These are phyloP conservation scores for Pseudomyrmex gracilis DNA, from an alignment of 1,140 invertebrate genomes.

Conservation along the genomic window DNA sequence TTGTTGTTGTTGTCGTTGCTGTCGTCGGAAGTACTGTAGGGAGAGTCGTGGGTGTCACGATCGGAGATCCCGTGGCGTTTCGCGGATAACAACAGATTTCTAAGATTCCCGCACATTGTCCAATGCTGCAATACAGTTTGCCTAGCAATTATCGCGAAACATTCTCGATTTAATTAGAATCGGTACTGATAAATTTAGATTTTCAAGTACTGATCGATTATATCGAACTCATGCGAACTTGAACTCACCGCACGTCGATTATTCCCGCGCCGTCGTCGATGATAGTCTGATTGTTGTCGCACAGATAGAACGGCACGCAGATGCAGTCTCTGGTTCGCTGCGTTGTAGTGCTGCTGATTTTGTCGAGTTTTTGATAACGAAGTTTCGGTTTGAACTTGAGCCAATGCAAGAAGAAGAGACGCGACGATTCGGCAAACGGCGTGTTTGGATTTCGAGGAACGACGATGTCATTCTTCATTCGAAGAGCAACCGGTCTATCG, in stretches of 20 bases:
- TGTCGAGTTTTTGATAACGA: slow-evolving; percentile 69
- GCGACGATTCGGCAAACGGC: not conserved
- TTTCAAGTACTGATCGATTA: not conserved
- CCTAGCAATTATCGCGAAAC: not conserved
- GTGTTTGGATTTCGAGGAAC: not conserved
- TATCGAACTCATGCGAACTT: not conserved
- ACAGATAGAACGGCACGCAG: slow-evolving; percentile 87
- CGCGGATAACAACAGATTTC: slow-evolving; percentile 79
- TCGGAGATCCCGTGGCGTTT: slow-evolving; percentile 37
- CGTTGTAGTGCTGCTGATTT: slow-evolving; percentile 28
- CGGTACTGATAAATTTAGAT: not conserved
- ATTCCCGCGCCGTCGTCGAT: slow-evolving; percentile 85
- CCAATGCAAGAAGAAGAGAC: slow-evolving; percentile 72
- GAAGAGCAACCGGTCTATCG: slow-evolving; percentile 14
- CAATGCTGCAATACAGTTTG: slow-evolving; percentile 58
- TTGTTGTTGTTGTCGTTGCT: slow-evolving; percentile 16
- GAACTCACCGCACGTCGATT: slow-evolving; percentile 85
- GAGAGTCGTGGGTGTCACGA: slow-evolving; percentile 48
- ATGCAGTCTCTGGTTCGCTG: slow-evolving; percentile 72
- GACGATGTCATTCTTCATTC: too few relatives aligned
- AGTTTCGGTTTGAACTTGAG: slow-evolving; percentile 75
- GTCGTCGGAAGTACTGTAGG: slow-evolving; percentile 53
- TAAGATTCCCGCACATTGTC: slow-evolving; percentile 75
- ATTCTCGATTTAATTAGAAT: slow-evolving; percentile 4
- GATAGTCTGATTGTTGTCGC: slow-evolving; percentile 84